These are phyloP conservation scores for Megalopta genalis DNA, from an alignment of 1,140 invertebrate genomes.

Conservation along the genomic window DNA sequence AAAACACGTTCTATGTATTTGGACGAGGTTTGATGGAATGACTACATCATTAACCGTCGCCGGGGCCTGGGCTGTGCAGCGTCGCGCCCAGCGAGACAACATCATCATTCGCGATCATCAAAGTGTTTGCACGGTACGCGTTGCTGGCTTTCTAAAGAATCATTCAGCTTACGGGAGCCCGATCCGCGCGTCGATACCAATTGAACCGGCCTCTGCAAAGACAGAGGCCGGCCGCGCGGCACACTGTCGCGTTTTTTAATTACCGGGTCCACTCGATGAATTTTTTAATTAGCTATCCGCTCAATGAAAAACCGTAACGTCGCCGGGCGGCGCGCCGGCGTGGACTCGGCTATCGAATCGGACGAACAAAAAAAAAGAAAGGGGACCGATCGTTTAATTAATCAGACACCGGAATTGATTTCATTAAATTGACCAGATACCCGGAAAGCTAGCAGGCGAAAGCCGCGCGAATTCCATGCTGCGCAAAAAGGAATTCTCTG, in stretches of 20 bases:
- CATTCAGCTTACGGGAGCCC: neutral
- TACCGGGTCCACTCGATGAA: neutral
- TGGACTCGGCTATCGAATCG: neutral
- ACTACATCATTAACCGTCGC: constrained; percentile 33
- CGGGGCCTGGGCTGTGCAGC: constrained; percentile 23
- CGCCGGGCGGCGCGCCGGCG: too few relatives aligned
- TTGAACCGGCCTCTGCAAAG: too few relatives aligned
- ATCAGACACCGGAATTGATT: constrained; percentile 14
- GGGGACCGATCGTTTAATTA: constrained; percentile 20
- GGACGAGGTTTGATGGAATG: constrained; percentile 25
- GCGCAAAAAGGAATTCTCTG: neutral
- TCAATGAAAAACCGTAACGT: neutral
- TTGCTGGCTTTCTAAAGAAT: constrained; percentile 20
- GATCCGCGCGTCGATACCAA: neutral
- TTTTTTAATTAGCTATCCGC: constrained; percentile 24
- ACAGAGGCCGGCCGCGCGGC: too few relatives aligned
- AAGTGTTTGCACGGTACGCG: neutral
- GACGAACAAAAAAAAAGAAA: neutral
- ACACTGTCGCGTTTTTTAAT: constrained; percentile 14
- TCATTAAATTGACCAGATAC: constrained; percentile 8
- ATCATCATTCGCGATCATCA: constrained; percentile 29
- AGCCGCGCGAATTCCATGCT: neutral
- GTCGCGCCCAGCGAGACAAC: constrained; percentile 2
- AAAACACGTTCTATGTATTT: too few relatives aligned
- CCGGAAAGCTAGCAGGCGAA: too few relatives aligned